phyloP scores from a whole-genome alignment of 2,113 vertebrate species.

The Vulpes ferrilata region DNA sequence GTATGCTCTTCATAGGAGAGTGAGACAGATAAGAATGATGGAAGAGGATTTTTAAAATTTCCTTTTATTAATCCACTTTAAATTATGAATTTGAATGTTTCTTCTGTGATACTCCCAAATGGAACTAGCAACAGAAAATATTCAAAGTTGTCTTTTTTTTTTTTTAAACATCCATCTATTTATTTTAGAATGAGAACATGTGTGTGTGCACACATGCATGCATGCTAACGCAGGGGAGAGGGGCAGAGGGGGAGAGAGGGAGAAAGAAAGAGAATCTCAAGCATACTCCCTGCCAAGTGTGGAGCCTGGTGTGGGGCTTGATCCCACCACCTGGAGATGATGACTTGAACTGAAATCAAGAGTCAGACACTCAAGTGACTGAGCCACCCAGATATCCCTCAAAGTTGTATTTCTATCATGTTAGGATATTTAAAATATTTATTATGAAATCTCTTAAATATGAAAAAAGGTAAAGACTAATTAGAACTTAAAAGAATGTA shows the following conservation, averaged over 20 bases:
- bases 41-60: constrained; percentile 30
- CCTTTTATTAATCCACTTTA: not conserved
- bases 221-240: too few species aligned
- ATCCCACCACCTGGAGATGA: not conserved
- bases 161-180: too few species aligned
- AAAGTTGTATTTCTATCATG: not conserved
- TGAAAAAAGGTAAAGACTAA: constrained; percentile 17
- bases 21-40: not conserved
- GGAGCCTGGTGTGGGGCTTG: not conserved
- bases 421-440: constrained; percentile 42
- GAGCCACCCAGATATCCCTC: not conserved
- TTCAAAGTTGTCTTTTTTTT: not conserved
- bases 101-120: not conserved
- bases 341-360: not conserved
- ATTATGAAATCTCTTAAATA: not conserved
- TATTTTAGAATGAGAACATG: not conserved
- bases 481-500: not conserved
- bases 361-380: not conserved
- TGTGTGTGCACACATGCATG: not conserved
- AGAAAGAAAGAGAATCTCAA: not conserved
- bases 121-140: constrained; percentile 42
- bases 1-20: not conserved
- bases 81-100: constrained; percentile 50
- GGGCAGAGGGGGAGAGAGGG: not conserved
- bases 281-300: not conserved